Evolutionary conservation across 2,797 vertebrate genomes (phyloP), one percentile per base, ranked within the genome.

Genomic region (Phylloscopus collybita): DNA sequence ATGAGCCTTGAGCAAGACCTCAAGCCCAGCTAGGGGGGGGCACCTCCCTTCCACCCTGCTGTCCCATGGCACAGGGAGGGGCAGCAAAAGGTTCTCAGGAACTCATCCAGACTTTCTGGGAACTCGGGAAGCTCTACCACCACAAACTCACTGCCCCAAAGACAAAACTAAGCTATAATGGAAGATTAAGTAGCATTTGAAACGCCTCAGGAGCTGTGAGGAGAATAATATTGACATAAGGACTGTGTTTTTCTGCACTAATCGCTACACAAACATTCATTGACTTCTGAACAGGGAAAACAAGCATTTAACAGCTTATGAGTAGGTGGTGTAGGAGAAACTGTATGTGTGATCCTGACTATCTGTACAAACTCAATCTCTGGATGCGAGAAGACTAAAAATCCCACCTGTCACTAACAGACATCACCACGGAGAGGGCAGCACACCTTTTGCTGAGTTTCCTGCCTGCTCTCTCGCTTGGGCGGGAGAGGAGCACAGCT

Each of bases 301-400:
- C 71, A 91, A 93, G 89, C 36, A 1, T 23, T 92, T 88, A 92
- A 96, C 95, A 96, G 95, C 92, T 94, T 94, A 18, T 47, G 96
- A 96, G 93, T 81, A 93, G 93, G 95, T 80, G 96, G 93, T 93
- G 91, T 96, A 93, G 91, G 94, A 96, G 95, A 95, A 95, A 40
- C 51, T 69, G 70, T 14, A 32, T 25, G 66, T 80, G 78, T 81
- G 29, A 75, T 81, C 91, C 42, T 81, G 83, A 27, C 80, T 90
- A 2, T 78, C 71, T 2, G 16, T 84, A 44, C 83, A 69, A 92
- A 90, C 50, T 74, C 76, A 5, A 25, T 54, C 57, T 51, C 67
- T 90, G 86, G 83, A 51, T 69, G 86, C 51, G 66, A 75, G 80
- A 90, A 61, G 86, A 44, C 12, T 5, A 2, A 56, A 44, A 87